Evolutionary conservation across 2,797 vertebrate genomes (phyloP).

Genomic region (Xerus rutilus): DNA sequence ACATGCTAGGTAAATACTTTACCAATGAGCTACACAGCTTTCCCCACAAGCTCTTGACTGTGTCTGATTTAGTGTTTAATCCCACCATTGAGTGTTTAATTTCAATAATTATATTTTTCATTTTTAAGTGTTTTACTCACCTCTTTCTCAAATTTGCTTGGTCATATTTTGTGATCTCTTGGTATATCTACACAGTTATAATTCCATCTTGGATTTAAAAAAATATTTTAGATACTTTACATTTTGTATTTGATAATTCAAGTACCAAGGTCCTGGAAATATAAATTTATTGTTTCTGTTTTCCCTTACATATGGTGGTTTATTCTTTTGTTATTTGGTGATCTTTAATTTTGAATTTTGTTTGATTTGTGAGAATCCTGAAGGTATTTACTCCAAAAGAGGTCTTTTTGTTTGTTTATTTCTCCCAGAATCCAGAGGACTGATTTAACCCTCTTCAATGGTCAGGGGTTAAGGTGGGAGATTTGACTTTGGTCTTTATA

Average conservation of each 20-base stretch:
- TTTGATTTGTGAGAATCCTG: background rate
- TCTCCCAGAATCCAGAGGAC: background rate
- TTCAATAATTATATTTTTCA: conserved; percentile 21
- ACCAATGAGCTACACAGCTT: background rate
- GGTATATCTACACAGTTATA: background rate
- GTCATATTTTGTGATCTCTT: background rate
- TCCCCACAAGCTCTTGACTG: background rate
- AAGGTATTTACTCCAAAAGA: background rate
- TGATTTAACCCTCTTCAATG: background rate
- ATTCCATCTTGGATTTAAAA: background rate
- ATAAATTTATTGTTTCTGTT: background rate
- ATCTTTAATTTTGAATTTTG: conserved; percentile 19
- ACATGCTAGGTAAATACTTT: background rate
- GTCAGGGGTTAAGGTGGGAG: background rate
- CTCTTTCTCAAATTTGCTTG: conserved; percentile 2
- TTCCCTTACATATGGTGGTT: background rate
- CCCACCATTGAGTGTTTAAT: background rate
- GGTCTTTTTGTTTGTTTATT: background rate
- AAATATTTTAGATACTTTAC: background rate
- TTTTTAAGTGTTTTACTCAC: conserved; percentile 53
- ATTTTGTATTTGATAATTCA: background rate
- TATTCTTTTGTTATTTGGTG: background rate
- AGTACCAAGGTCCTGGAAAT: background rate
- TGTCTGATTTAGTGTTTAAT: background rate
- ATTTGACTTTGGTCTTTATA: background rate